phyloP scores from a whole-genome alignment of 64 coral and sea anemone species.

The Pachyseris speciosa region DNA sequence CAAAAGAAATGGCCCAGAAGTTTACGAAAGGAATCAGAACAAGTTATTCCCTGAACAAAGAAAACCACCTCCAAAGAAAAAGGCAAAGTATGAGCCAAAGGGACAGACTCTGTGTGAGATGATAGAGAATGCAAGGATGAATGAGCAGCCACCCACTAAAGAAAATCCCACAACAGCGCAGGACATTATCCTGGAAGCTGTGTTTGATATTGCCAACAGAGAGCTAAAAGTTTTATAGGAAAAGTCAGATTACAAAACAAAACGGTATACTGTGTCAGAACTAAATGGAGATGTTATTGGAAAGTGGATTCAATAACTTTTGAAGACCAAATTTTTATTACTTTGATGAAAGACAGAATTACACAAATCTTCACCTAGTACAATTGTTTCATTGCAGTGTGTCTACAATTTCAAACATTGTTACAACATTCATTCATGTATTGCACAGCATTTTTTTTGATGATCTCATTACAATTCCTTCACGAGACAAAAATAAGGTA shows the following conservation, averaged over 20 bases:
- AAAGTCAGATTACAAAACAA: constrained; percentile 16
- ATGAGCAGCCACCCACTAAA: neutral
- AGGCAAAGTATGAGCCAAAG: neutral
- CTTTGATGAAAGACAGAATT: constrained; percentile 63
- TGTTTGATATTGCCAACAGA: constrained; percentile 25
- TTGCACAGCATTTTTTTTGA: constrained; percentile 29
- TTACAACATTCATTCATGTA: constrained; percentile 59
- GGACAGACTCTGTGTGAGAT: neutral
- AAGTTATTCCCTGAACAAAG: constrained; percentile 40
- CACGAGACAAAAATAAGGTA: constrained; percentile 33
- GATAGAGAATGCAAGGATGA: constrained; percentile 15
- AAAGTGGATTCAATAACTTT: constrained; percentile 36
- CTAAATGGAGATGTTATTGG: constrained; percentile 28
- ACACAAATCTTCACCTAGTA: constrained; percentile 50
- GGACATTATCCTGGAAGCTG: constrained; percentile 50
- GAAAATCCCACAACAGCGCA: constrained; percentile 8
- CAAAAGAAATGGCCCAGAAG: constrained; percentile 31
- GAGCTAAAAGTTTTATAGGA: constrained; percentile 30
- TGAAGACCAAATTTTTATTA: constrained; percentile 63
- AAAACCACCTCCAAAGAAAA: constrained; percentile 9
- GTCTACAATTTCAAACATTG: constrained; percentile 52
- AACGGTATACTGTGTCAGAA: constrained; percentile 36
- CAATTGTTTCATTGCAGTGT: constrained; percentile 46
- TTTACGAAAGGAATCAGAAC: constrained; percentile 37
- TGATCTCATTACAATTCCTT: constrained; percentile 59